Evolutionary conservation across 2,888 invertebrate genomes (phyloP), one percentile per base, ranked within the genome.

Genomic region (Lasioglossum pauxillum): DNA sequence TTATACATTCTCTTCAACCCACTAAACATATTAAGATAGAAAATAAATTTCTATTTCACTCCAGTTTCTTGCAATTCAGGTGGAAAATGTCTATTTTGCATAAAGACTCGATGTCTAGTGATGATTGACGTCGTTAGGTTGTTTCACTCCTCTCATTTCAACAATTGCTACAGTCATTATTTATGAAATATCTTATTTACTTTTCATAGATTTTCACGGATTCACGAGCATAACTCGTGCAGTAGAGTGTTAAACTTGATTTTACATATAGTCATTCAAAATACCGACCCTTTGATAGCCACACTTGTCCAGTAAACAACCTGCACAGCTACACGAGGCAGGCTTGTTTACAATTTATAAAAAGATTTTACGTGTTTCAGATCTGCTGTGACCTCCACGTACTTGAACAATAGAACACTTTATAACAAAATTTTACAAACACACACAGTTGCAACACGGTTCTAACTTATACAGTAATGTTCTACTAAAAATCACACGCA

Each of bases 341-440:
- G 31, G 64, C 31, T 64, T 64, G 64, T 64, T 64, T 64, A 64
- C 31, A 31, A 31, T 64, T 64, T 64, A 64, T 64, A 31, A 64
- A 64, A 64, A 31, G 64, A 64, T 31, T 31, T 64, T 27, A 2
- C 2, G 64, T 16, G 64, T 31, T 16, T 2, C 16, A 31, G 64
- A 14, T 27, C 64, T 7, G 31, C 14, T 5, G 4, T 31, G 64
- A 64, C 64, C 64, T 64, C 31, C 7, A 31, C 27, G 12, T 31
- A 16, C 7, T 16, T 64, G 16, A 31, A 31, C 31, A 64, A 60
- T 16, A 27, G 0, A 16, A 27, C 27, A 1, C n/a, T n/a, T 12
- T 57, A 2, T 14, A 27, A 27, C 2, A 27, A 57, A 53, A 1
- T 57, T 23, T n/a, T 57, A 44, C 44, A 12, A 44, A 44, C 44